Base-by-base conservation (phyloP, 2,113 vertebrate genomes). In the Abramis brama region DNA sequence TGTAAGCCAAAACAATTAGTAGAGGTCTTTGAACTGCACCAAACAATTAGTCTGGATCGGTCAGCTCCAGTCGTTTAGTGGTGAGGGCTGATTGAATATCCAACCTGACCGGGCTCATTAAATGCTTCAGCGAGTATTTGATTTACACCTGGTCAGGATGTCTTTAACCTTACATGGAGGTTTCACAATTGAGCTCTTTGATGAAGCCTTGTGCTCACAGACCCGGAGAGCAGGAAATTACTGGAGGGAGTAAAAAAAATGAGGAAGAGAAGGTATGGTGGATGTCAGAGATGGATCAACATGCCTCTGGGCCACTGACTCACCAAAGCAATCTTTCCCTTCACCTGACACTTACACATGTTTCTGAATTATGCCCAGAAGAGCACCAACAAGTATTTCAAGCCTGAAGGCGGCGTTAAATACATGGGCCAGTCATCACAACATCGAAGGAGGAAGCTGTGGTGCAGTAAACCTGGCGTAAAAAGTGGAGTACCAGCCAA, bases 301-400 rank as follows among this genome's bases (percentile, higher is more conserved):
- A 91, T 83, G 87, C 89, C 92, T 87, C 5, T 5, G 71, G 89
- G 90, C 89, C 73, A 84, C 88, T 90, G 90, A 93, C 78, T 91
- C 77, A 77, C 50, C 8, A 17, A 88, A 91, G 88, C 88, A 79
- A 55, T 82, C 79, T 60, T 73, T 87, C 85, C 89, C 85, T 82
- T 83, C 87, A 62, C 89, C 84, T 90, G 91, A 93, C 89, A 91
- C 87, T 82, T 92, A 89, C 90, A 90, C 92, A 88, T 91, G 89
- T 86, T 92, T 88, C 75, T 64, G 83, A 50, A 79, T 88, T 79
- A 84, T 83, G 89, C 88, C 55, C 76, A 73, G 85, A 86, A 43
- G 79, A 7, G 47, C 77, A 87, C 71, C 87, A 86, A 86, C 89
- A 85, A 86, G 50, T 39, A 84, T 86, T 73, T 52, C 17, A 50